Evolutionary conservation across 2,797 vertebrate species (phyloP), one percentile per base, ranked within the genome.

Genomic region (Mycteria americana): DNA sequence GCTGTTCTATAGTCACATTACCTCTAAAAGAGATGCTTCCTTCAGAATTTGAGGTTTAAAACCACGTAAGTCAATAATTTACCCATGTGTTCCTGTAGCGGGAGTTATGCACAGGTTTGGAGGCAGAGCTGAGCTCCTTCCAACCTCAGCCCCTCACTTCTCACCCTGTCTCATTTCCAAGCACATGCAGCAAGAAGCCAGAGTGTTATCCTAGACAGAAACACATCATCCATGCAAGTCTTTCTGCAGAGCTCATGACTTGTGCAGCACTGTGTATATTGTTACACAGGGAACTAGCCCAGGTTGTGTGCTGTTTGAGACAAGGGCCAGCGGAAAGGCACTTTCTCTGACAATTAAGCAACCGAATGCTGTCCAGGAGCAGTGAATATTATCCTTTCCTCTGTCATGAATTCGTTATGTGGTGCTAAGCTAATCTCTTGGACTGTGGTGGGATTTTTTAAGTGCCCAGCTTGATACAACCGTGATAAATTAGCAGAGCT

Each of bases 171-270:
- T 35, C 23, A 11, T 64, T 78, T 68, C 39, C 22, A 51, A n/a
- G 39, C n/a, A n/a, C 1, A 1, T 0, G 0, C 25, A 59, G 28
- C 43, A 46, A 50, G n/a, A 22, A 70, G 35, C 16, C 24, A 5
- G 28, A 25, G 39, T 25, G 2, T 68, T 48, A n/a, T 14, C 35
- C 35, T 60, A 7, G 45, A 8, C 56, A 30, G 62, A 54, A 33
- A 7, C n/a, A 30, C 48, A 18, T 80, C 18, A 22, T 46, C 35
- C 24, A 1, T 17, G 41, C n/a, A 59, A 27, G 10, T 53, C 24
- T 43, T 57, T 37, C 37, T 53, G 65, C 54, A 31, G 24, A 31
- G 7, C 68, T 54, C 56, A 1, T 51, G 64, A 22, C 51, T 79
- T 14, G 2, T 12, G 33, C 17, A 37, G 28, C 16, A 7, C 31